These are phyloP conservation scores for Paramuricea clavata DNA, from an alignment of 92 coral and sea anemone genomes.

Conservation along the genomic window DNA sequence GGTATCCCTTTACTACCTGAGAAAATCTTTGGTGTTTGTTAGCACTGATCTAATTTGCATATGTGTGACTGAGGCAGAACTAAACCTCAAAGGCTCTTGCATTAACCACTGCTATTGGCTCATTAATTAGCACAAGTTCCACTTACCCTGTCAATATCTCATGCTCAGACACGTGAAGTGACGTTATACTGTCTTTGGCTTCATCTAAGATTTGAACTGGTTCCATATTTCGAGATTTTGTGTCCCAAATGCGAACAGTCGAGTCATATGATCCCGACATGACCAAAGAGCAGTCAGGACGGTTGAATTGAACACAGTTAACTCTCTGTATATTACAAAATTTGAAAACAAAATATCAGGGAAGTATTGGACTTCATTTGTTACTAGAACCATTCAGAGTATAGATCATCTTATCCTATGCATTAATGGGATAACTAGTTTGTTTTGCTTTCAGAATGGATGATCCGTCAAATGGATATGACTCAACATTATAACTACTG, in stretches of 20 bases:
- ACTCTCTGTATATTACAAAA: constrained; percentile 74
- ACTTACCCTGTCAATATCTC: constrained; percentile 92
- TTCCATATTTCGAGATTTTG: constrained; percentile 88
- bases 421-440: too few species aligned
- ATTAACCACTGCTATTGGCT: not conserved
- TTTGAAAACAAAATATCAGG: not conserved
- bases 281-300: constrained; percentile 88
- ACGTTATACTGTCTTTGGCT: constrained; percentile 93
- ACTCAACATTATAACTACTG: too few species aligned
- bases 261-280: constrained; percentile 99
- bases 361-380: too few species aligned
- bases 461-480: too few species aligned
- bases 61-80: too few species aligned
- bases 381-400: too few species aligned
- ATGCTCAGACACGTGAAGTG: constrained; percentile 81
- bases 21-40: too few species aligned
- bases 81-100: too few species aligned
- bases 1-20: not conserved
- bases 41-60: too few species aligned
- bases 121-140: not conserved
- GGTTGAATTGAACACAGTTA: constrained; percentile 92
- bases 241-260: constrained; percentile 92
- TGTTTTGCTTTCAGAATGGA: too few species aligned
- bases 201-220: constrained; percentile 95
- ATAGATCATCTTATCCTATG: too few species aligned